Percentiles rank a stretch among this genome's conserved stretches.
Evolutionary conservation across 2,113 vertebrate species (phyloP).

Genomic region (crab-eating macaque (Macaca fascicularis)): T2T-MFA8v1.1 NC_088389.1:113452501-113453000

Average conservation of each 20-base stretch:
- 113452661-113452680: constrained; percentile 30
- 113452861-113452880: not conserved
- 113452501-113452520: constrained; percentile 19
- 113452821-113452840: not conserved
- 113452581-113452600: constrained; percentile 42
- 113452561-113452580: not conserved
- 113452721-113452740: constrained; percentile 30
- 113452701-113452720: not conserved
- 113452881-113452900: constrained; percentile 1
- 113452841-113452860: constrained; percentile 21
- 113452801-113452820: not conserved
- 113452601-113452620: not conserved
- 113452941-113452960: constrained; percentile 21
- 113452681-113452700: constrained; percentile 45
- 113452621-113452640: constrained; percentile 62
- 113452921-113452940: not conserved
- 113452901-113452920: constrained; percentile 39
- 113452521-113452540: constrained; percentile 49
- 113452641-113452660: constrained; percentile 23
- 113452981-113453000: not conserved
- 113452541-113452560: constrained; percentile 46
- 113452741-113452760: constrained; percentile 27
- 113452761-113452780: constrained; percentile 45
- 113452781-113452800: constrained; percentile 44
- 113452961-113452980: constrained; percentile 13